These are phyloP conservation scores for Leptarthrus brevirostris DNA, from an alignment of 2,888 invertebrate species.

Conservation along the genomic window DNA sequence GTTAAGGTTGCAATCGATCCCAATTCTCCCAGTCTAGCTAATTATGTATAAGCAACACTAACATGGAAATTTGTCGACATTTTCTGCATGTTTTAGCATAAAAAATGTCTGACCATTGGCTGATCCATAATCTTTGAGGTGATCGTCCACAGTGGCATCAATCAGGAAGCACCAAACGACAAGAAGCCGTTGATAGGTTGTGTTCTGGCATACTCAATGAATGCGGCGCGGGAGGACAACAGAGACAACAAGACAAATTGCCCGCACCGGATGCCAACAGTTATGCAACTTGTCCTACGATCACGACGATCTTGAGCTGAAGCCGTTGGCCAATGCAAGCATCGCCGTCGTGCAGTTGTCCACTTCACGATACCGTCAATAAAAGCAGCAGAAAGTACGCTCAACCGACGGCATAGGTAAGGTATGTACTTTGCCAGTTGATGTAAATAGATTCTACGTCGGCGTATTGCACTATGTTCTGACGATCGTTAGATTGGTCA, in stretches of 20 bases:
- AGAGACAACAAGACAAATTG: slow-evolving; percentile 12
- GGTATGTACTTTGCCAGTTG: slow-evolving; percentile 16
- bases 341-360: not conserved
- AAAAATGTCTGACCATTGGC: not conserved
- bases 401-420: slow-evolving; percentile 3
- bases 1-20: not conserved
- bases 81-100: not conserved
- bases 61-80: not conserved
- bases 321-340: slow-evolving; percentile 17
- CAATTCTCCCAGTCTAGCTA: not conserved
- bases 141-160: slow-evolving; percentile 18
- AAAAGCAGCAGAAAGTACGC: slow-evolving; percentile 37
- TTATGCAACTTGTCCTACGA: slow-evolving; percentile 45
- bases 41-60: not conserved
- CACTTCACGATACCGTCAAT: slow-evolving; percentile 17
- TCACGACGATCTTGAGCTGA: slow-evolving; percentile 21
- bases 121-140: slow-evolving; percentile 23
- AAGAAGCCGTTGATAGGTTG: slow-evolving; percentile 31
- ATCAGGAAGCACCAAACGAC: slow-evolving; percentile 37
- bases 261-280: slow-evolving; percentile 46
- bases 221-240: slow-evolving; percentile 4
- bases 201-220: slow-evolving; percentile 40
- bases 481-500: slow-evolving; percentile 50
- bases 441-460: slow-evolving; percentile 31
- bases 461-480: not conserved